Evolutionary conservation across 2,888 invertebrate species (phyloP).

Genomic region (Cantharis rustica): DNA sequence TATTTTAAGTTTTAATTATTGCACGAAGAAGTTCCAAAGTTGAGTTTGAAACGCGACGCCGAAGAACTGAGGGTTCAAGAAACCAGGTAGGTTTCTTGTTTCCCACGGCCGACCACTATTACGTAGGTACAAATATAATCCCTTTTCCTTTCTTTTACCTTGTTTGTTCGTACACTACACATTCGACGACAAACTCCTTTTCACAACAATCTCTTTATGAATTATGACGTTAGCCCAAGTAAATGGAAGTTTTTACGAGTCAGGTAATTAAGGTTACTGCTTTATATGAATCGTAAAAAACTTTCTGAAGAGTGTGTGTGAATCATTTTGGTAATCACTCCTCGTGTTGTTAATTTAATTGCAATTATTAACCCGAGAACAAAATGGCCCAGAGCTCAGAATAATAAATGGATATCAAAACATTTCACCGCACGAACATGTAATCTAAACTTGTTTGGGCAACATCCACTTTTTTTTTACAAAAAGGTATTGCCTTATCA

Average conservation of each 20-base stretch:
- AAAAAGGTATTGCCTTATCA: background rate
- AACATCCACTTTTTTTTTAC: background rate
- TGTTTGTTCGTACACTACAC: conserved; percentile 1
- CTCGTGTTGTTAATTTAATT: background rate
- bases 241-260: conserved; percentile 1
- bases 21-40: background rate
- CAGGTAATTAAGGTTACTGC: background rate
- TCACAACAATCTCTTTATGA: background rate
- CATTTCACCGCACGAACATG: background rate
- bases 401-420: background rate
- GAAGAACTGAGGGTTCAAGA: background rate
- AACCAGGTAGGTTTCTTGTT: conserved; percentile 5
- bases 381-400: background rate
- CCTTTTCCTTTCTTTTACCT: conserved; percentile 5
- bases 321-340: background rate
- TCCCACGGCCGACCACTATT: conserved; percentile 1
- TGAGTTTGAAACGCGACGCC: background rate
- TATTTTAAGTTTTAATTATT: background rate
- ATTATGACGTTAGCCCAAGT: conserved; percentile 1
- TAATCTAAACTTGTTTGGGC: background rate
- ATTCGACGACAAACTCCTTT: conserved; percentile 3
- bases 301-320: background rate
- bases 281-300: background rate
- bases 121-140: conserved; percentile 3
- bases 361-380: background rate